These are phyloP conservation scores for Entomobrya proxima DNA, from an alignment of 2,888 invertebrate genomes.

Conservation along the genomic window DNA sequence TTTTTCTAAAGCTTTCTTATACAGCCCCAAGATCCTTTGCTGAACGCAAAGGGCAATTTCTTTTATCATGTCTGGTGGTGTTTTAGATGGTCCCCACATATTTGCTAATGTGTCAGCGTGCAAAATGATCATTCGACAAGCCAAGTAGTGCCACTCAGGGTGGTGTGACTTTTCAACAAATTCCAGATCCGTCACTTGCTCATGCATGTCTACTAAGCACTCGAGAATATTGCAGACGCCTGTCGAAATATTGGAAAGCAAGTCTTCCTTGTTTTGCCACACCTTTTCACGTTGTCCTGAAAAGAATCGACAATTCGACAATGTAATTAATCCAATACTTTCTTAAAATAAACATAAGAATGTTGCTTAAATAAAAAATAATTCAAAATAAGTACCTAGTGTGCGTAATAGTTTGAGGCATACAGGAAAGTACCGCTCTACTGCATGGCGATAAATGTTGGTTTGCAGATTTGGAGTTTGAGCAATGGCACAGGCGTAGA, in stretches of 20 bases:
- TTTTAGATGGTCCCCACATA: too few species aligned
- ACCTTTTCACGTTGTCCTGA: too few species aligned
- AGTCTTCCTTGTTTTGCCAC: too few species aligned
- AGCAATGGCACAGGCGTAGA: background rate
- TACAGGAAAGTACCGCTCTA: background rate
- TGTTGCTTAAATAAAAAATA: background rate
- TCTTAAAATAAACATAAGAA: background rate
- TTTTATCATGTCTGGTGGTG: too few species aligned
- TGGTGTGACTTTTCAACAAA: background rate
- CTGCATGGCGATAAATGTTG: background rate
- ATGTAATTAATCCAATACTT: too few species aligned
- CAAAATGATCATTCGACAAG: background rate
- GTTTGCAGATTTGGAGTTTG: background rate
- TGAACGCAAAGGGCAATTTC: too few species aligned
- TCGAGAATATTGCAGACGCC: background rate
- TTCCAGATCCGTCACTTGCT: background rate
- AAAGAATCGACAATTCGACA: too few species aligned
- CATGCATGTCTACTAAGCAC: background rate
- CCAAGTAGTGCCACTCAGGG: slow-evolving; percentile 20
- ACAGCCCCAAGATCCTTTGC: background rate
- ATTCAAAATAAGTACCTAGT: background rate
- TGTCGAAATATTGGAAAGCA: too few species aligned
- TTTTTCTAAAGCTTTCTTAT: background rate
- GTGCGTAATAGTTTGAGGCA: slow-evolving; percentile 1
- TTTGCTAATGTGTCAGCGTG: background rate